Evolutionary conservation across 2,888 invertebrate species (phyloP), one percentile per base, ranked within the genome.

Genomic region (Alloplasta piceator): DNA sequence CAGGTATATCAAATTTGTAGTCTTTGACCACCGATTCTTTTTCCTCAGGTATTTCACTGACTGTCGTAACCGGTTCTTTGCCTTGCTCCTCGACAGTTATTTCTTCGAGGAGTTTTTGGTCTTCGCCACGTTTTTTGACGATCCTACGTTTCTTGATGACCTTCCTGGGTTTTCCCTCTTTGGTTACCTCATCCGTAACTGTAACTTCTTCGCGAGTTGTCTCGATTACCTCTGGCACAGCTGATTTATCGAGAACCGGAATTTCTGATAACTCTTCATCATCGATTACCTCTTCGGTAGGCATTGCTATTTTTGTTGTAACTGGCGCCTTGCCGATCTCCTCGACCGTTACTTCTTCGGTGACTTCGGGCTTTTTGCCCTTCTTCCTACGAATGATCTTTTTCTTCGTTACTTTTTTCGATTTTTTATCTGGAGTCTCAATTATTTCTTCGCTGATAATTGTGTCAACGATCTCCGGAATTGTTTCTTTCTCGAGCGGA

Each of bases 61-160:
- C 87, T 14, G 86, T 85, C 2, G 81, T 81, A 14, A 85, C 85
- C 9, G 87, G 86, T 81, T 78, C 83, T 75, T 90, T 85, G 68
- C 80, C 88, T 46, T 87, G 89, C 64, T 89, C 89, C 80, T 91
- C 89, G 0, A 90, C 86, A 26, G 84, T 80, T 5, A 82, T 56
- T 64, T 93, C 93, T 90, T 93, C 92, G 85, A 93, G 93, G 84
- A 83, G 83, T 67, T 87, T 85, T 71, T 85, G 73, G 61, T 85
- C 76, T 58, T 85, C 12, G 52, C 80, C 82, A 5, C 81, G 83
- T 66, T 85, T 86, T 26, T 86, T 86, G 2, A 84, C 84, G 6
- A 86, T 72, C 5, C 82, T 83, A 71, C 85, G 85, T 16, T 84
- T 85, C 6, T 82, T 86, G 5, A 78, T 86, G 1, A 84, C 70